Evolutionary conservation across 2,797 vertebrate genomes (phyloP), one percentile per base, ranked within the genome.

Genomic region (Onychomys leucogaster): DNA sequence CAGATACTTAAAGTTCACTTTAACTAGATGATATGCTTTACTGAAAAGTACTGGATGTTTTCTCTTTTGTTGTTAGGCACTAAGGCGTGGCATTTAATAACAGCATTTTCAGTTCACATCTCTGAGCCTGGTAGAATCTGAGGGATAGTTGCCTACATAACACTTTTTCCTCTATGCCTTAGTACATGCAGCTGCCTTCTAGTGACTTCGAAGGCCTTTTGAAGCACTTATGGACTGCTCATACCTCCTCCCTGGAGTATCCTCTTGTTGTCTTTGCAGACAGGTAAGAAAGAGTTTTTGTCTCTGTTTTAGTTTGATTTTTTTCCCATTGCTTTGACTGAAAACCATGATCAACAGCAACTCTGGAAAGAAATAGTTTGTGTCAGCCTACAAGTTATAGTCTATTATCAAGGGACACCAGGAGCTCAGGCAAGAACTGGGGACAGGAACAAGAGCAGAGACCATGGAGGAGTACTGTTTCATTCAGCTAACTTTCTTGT

Each of bases 211-310:
- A 99, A 12, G 49, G 97, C 23, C 96, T 99, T 11, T 97, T 99
- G 5, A 78, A 95, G 2, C 90, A 98, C 75, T 97, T 99, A 97
- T 99, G 99, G 99, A 94, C 0, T 0, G 99, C 99, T 0, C 99
- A 99, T 0, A 86, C 95, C 3, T 8, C 77, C 78, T 98, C 99
- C 91, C 96, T 98, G n/a, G 5, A 90, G 21, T 78, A 92, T 0
- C 94, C 98, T 0, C 34, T 91, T 27, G 91, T 98, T 71, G 92
- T 10, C 34, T 99, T 98, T 98, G 92, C 92, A 27, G 86, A 98
- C 41, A 98, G 98, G 99, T 99, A 98, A 37, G 80, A 67, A 34
- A 69, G 34, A 46, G 2, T 16, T 32, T 67, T 52, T 37, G 21
- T 41, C n/a, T 87, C 49, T 41, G 49, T 57, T 73, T 87, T 41